Conservation (phyloP, 2,797 vertebrate species). For the Anguilla pacifica region DNA sequence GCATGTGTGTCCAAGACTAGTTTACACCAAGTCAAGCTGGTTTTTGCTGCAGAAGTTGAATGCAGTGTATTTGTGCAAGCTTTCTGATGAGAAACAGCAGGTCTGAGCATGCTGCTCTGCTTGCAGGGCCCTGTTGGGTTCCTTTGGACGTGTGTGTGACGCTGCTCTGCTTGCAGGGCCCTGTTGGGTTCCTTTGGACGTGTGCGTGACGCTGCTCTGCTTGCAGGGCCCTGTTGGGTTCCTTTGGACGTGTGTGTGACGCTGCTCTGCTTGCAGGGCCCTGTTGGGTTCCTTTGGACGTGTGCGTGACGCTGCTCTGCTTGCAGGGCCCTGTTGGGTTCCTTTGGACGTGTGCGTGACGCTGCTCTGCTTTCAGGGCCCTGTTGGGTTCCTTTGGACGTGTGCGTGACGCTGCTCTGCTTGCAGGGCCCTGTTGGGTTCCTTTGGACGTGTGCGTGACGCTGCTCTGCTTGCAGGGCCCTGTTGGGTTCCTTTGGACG, state of each 20-base stretch:
- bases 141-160: background rate
- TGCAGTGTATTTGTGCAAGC: background rate
- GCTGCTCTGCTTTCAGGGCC: slow-evolving; percentile 4
- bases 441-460: slow-evolving; percentile 28
- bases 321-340: background rate
- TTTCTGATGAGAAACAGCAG: background rate
- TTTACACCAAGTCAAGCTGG: background rate
- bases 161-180: slow-evolving; percentile 2
- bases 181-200: background rate
- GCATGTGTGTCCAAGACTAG: background rate
- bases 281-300: background rate
- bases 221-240: background rate
- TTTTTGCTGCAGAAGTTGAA: background rate
- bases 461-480: slow-evolving; percentile 5
- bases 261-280: slow-evolving; percentile 3
- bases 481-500: background rate
- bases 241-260: background rate
- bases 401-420: slow-evolving; percentile 7
- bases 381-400: background rate
- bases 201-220: slow-evolving; percentile 11
- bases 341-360: background rate
- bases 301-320: slow-evolving; percentile 9
- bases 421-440: slow-evolving; percentile 19
- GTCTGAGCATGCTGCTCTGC: slow-evolving; percentile 1
- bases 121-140: background rate